Conservation (phyloP, 1,140 invertebrate genomes). For the Monochamus saltuarius region DNA sequence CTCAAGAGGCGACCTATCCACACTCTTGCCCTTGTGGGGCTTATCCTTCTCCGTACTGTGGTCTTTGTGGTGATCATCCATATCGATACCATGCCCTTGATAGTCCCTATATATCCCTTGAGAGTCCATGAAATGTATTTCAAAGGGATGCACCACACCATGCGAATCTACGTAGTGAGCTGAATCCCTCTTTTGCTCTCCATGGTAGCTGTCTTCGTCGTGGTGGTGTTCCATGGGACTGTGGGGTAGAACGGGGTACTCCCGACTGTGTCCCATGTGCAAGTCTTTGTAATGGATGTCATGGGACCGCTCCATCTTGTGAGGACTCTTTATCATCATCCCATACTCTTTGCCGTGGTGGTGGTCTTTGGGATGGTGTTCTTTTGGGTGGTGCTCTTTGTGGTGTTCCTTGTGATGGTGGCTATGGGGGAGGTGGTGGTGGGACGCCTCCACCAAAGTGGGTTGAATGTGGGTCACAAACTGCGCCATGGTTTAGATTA, state of each 20-base stretch:
- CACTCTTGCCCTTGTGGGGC: conserved; percentile 19
- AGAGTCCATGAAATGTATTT: conserved; percentile 49
- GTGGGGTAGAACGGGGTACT: conserved; percentile 45
- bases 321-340: conserved; percentile 17
- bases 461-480: conserved; percentile 61
- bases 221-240: conserved; percentile 35
- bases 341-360: conserved; percentile 39
- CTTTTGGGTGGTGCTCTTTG: conserved; percentile 28
- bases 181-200: conserved; percentile 34
- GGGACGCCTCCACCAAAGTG: conserved; percentile 57
- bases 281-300: neutral
- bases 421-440: conserved; percentile 56
- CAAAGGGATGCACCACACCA: conserved; percentile 44
- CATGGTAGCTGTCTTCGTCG: conserved; percentile 25
- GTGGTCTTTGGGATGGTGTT: conserved; percentile 37
- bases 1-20: conserved; percentile 35
- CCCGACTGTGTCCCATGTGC: conserved; percentile 12
- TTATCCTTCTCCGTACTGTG: conserved; percentile 25
- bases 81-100: conserved; percentile 46
- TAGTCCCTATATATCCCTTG: conserved; percentile 47
- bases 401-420: conserved; percentile 42
- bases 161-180: conserved; percentile 47
- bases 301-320: conserved; percentile 6
- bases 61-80: conserved; percentile 21
- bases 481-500: conserved; percentile 51